phyloP scores from a whole-genome alignment of 2,113 vertebrate species.

The Sisor rabdophorus region DNA sequence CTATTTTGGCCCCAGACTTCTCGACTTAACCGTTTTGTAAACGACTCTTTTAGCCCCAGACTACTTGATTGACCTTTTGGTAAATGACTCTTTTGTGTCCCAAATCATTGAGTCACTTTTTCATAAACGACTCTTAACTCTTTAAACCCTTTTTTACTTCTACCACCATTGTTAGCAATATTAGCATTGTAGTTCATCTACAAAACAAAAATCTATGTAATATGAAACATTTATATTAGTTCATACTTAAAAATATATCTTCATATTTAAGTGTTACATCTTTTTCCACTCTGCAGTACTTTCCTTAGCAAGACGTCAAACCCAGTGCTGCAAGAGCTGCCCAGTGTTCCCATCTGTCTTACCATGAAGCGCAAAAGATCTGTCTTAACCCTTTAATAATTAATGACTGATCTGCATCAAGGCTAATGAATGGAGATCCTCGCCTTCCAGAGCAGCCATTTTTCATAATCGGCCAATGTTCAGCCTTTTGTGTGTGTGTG shows the following conservation, averaged over 20 bases:
- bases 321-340: not conserved
- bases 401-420: constrained; percentile 49
- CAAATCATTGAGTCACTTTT: too few species aligned
- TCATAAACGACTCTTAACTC: too few species aligned
- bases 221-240: not conserved
- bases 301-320: not conserved
- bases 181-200: not conserved
- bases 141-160: too few species aligned
- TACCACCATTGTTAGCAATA: not conserved
- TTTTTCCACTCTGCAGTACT: too few species aligned
- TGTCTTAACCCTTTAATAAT: constrained; percentile 47
- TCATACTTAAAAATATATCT: not conserved
- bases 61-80: too few species aligned
- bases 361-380: constrained; percentile 23
- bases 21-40: too few species aligned
- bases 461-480: constrained; percentile 45
- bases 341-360: constrained; percentile 2
- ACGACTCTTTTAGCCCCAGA: too few species aligned
- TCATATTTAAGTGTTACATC: not conserved
- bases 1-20: too few species aligned
- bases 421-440: constrained; percentile 53
- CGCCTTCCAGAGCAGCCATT: constrained; percentile 21
- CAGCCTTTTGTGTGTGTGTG: constrained; percentile 25
- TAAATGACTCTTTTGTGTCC: too few species aligned
- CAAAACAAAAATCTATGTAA: not conserved